Evolutionary conservation across 2,888 invertebrate species (phyloP).

Genomic region (Suillia variegata): DNA sequence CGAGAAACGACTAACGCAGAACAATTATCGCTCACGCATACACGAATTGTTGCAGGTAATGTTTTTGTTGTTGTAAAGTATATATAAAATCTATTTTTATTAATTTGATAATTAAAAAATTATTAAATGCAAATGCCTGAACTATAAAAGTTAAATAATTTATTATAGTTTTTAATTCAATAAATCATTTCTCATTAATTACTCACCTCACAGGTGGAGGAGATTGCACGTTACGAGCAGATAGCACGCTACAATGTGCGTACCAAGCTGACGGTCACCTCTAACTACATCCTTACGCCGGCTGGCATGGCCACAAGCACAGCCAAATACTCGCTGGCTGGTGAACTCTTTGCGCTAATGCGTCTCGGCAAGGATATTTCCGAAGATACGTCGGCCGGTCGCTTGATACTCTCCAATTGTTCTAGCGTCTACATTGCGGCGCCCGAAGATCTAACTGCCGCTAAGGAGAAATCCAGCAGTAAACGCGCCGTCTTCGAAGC

Average conservation of each 20-base stretch:
- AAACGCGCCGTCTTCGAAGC: constrained; percentile 72
- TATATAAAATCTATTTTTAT: no score
- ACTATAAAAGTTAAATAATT: no score
- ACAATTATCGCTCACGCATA: constrained; percentile 75
- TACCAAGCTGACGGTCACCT: constrained; percentile 67
- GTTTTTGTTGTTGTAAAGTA: no score
- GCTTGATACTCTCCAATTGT: constrained; percentile 78
- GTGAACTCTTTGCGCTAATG: constrained; percentile 78
- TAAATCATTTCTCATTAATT: no score
- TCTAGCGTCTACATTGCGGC: constrained; percentile 70
- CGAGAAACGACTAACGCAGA: constrained; percentile 68
- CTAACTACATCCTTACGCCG: constrained; percentile 73
- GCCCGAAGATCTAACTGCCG: constrained; percentile 40
- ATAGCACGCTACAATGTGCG: constrained; percentile 73
- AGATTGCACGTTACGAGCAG: constrained; percentile 74
- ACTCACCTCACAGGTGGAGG: no score
- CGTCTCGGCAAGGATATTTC: constrained; percentile 75
- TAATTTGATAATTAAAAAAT: no score
- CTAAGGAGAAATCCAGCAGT: constrained; percentile 34
- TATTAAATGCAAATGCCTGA: no score
- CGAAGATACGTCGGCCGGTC: constrained; percentile 81
- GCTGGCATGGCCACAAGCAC: constrained; percentile 72
- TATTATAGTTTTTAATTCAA: no score
- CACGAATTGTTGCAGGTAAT: constrained; percentile 76
- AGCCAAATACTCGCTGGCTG: constrained; percentile 76